Base-by-base conservation (phyloP, 2,888 invertebrate genomes). In the Rotaria sp. region DNA sequence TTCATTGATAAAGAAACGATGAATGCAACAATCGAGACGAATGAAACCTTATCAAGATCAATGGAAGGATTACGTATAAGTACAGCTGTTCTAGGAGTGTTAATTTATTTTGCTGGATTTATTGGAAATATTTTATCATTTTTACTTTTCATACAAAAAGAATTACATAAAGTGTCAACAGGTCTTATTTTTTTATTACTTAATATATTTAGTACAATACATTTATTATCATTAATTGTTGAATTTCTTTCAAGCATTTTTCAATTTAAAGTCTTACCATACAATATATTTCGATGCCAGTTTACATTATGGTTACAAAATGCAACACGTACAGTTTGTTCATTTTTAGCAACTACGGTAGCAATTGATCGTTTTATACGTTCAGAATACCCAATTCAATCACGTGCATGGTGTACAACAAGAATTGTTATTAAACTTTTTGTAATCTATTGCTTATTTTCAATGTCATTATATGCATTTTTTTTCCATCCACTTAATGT, bases 291-390 rank as follows among this genome's bases (percentile, higher is more conserved):
- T 45, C 45, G n/a, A 13, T 80, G 80, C n/a, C 80, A 80, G n/a
- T 80, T 45, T 26, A 45, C 45, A 41, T 13, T 80, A n/a, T 80
- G 80, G 45, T n/a, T 80, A 45, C 80, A 80, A 80, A 80, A 45
- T 80, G 26, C 21, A 4, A 45, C 45, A 80, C 80, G 80, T 45
- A n/a, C 41, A n/a, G 45, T 80, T 21, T 80, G 80, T 45, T 41
- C 80, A 80, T 45, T 80, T n/a, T 80, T 80, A 80, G 26, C 45
- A 11, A 15, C n/a, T 3, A 80, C 80, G n/a, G 45, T 80, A 26
- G n/a, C 45, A 41, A 0, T 45, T 15, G 80, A 80, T 80, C 80
- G 45, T 26, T 80, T 45, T n/a, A 26, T 80, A 11, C 80, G 80
- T 15, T 45, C 45, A 26, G 80, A 80, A 80, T 80, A 45, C 45